phyloP scores from a whole-genome alignment of 2,888 invertebrate species.

The Chaitophorus viminalis region DNA sequence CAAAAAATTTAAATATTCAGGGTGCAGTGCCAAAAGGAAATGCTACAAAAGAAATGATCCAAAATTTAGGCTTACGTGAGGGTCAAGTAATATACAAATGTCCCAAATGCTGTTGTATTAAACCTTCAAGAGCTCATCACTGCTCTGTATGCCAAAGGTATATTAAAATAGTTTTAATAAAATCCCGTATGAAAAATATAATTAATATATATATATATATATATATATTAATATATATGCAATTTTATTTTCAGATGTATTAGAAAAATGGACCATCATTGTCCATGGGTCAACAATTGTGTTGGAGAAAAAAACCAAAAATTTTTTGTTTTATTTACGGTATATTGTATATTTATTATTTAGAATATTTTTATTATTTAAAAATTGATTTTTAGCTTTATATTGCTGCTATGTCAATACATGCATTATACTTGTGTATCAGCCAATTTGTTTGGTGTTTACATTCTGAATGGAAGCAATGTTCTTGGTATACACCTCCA shows the following conservation, averaged over 20 bases:
- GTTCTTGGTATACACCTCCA: constrained; percentile 92
- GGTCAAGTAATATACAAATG: constrained; percentile 95
- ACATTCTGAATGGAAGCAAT: constrained; percentile 93
- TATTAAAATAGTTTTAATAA: background rate
- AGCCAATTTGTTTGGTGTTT: constrained; percentile 95
- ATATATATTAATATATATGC: no score
- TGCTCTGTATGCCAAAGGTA: constrained; percentile 93
- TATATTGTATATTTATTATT: constrained; percentile 70
- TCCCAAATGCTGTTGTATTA: constrained; percentile 95
- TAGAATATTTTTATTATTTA: background rate
- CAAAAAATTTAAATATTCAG: constrained; percentile 68
- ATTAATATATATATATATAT: no score
- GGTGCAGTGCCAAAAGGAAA: constrained; percentile 95
- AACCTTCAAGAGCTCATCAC: constrained; percentile 95
- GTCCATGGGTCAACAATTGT: constrained; percentile 99
- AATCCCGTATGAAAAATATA: background rate
- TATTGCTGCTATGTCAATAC: constrained; percentile 95
- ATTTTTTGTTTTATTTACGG: constrained; percentile 97
- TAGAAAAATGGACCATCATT: constrained; percentile 87
- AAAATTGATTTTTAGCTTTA: constrained; percentile 79
- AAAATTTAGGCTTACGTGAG: constrained; percentile 90
- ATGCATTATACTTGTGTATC: constrained; percentile 89
- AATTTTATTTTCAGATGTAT: constrained; percentile 73
- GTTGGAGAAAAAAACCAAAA: constrained; percentile 99
- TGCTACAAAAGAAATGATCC: constrained; percentile 94